Conservation (phyloP, 2,797 vertebrate genomes). For the Diplodus sargus region DNA sequence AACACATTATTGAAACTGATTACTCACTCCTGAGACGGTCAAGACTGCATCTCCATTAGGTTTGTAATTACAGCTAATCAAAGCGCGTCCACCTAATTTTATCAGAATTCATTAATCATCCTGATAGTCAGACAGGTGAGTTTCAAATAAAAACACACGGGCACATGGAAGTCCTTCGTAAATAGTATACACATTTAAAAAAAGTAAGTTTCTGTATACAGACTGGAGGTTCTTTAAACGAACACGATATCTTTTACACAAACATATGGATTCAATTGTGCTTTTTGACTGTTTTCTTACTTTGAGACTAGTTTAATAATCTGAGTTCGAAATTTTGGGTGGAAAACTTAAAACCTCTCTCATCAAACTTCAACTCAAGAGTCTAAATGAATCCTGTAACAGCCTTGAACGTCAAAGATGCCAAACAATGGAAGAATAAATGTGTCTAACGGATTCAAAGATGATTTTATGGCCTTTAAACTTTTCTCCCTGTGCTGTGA, state of each 20-base stretch:
- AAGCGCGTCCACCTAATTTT: background rate
- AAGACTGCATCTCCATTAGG: background rate
- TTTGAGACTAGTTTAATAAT: too few species aligned
- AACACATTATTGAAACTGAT: background rate
- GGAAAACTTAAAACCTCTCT: background rate
- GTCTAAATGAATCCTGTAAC: background rate
- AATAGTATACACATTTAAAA: background rate
- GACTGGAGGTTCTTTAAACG: background rate
- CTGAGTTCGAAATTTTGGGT: too few species aligned
- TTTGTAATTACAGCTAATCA: background rate
- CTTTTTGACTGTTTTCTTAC: too few species aligned
- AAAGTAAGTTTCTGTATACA: background rate
- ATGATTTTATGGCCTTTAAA: background rate
- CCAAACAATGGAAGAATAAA: background rate
- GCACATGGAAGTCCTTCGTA: background rate
- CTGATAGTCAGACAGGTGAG: too few species aligned
- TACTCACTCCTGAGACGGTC: background rate
- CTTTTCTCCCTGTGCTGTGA: background rate
- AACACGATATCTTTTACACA: too few species aligned
- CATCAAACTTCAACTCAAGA: background rate
- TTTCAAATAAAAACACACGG: too few species aligned
- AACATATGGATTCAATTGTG: too few species aligned
- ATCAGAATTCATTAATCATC: background rate
- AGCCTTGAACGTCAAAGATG: too few species aligned
- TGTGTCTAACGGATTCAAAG: background rate